These are phyloP conservation scores for Caradrina kadenii DNA, from an alignment of 2,888 invertebrate species.

Conservation along the genomic window DNA sequence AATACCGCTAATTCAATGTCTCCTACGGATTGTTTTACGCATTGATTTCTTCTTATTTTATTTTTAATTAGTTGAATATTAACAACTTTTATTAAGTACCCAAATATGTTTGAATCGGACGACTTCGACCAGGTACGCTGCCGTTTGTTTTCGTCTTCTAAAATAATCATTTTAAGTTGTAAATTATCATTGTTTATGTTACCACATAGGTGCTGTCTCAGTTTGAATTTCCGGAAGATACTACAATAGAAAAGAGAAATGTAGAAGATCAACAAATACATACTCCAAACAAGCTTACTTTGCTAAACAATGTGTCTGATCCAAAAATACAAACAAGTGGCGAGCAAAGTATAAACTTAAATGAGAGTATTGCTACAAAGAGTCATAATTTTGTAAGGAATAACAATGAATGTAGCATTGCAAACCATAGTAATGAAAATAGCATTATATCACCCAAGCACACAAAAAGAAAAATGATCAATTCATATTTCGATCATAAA, in stretches of 20 bases:
- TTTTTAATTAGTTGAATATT: background rate
- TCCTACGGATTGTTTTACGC: background rate
- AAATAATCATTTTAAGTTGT: background rate
- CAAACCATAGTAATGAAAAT: constrained; percentile 12
- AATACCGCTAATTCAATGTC: too few species aligned
- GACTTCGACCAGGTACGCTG: constrained; percentile 84
- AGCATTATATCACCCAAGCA: constrained; percentile 74
- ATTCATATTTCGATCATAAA: constrained; percentile 82
- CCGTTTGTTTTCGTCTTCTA: constrained; percentile 12
- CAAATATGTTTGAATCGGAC: constrained; percentile 85
- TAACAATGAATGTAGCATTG: constrained; percentile 26
- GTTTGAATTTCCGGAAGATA: constrained; percentile 79
- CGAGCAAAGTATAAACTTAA: constrained; percentile 1
- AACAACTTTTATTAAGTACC: background rate
- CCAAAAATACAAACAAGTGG: constrained; percentile 17
- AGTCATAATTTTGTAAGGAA: constrained; percentile 2
- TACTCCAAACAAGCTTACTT: constrained; percentile 12
- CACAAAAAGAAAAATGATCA: constrained; percentile 83
- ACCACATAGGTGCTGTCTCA: constrained; percentile 81
- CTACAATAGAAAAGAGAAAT: constrained; percentile 15
- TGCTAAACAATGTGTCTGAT: constrained; percentile 1
- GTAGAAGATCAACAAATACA: constrained; percentile 17
- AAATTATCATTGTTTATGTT: background rate
- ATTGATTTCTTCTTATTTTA: background rate
- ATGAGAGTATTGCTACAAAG: constrained; percentile 2